A percentile compares a stretch with the other conserved stretches of the same genome.
Conservation (phyloP, 2,113 vertebrate species). For the Callospermophilus lateralis region DNA sequence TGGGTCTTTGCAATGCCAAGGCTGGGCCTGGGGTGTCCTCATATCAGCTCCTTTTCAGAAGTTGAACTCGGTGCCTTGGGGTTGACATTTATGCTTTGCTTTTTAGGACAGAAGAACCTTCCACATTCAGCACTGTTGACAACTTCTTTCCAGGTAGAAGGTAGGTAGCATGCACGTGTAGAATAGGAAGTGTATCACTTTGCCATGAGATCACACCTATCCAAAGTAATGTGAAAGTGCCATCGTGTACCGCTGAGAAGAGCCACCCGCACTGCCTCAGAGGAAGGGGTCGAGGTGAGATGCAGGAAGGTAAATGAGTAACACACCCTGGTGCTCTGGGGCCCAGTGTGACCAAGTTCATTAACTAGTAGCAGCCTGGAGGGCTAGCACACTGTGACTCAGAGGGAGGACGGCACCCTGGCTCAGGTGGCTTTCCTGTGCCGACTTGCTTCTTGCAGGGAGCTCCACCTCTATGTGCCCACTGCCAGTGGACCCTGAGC, state of each 20-base stretch:
- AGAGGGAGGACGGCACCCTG: conserved; percentile 11
- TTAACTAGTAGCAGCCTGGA: background rate
- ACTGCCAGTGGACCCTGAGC: accelerated
- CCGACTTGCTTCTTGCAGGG: background rate
- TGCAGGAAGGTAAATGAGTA: conserved; percentile 73
- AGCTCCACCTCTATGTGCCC: accelerated
- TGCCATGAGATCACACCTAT: background rate
- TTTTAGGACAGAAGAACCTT: background rate
- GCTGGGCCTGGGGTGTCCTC: background rate
- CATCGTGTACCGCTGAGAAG: background rate
- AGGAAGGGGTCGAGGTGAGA: background rate
- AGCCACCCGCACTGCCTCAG: background rate
- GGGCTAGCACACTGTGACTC: conserved; percentile 25
- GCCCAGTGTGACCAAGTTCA: conserved; percentile 51
- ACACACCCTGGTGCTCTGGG: background rate
- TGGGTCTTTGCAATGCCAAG: background rate
- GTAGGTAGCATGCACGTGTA: accelerated
- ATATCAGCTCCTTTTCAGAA: background rate
- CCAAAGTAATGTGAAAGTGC: background rate
- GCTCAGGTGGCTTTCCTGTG: too few relatives aligned
- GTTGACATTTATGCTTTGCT: background rate
- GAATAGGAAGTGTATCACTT: background rate
- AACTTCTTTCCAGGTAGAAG: background rate
- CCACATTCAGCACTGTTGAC: accelerated
- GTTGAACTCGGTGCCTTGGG: accelerated